Conservation (phyloP, 2,888 invertebrate species). For the Xylophagus ater region DNA sequence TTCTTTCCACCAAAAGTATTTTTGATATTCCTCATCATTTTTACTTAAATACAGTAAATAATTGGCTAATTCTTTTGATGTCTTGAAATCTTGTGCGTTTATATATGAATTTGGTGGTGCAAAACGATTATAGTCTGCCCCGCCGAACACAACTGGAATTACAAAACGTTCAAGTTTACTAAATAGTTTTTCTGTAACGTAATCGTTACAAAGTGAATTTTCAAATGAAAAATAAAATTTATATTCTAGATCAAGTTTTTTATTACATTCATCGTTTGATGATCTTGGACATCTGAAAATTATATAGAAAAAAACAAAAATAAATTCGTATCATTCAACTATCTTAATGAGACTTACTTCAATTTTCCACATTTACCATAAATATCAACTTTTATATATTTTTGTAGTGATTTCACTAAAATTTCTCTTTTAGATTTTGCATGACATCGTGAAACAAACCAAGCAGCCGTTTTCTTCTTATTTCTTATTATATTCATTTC, state of each 20-base stretch:
- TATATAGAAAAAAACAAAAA: conserved; percentile 6
- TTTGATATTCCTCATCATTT: conserved; percentile 47
- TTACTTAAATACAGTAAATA: conserved; percentile 39
- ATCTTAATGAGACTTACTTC: conserved; percentile 22
- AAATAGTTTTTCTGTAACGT: conserved; percentile 53
- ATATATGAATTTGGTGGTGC: conserved; percentile 53
- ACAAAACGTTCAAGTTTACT: conserved; percentile 34
- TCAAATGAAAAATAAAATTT: conserved; percentile 58
- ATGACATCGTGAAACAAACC: conserved; percentile 47
- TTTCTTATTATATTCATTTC: conserved; percentile 19
- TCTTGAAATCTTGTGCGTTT: conserved; percentile 50
- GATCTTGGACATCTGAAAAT: conserved; percentile 27
- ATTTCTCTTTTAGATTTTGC: conserved; percentile 39
- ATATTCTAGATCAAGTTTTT: conserved; percentile 44
- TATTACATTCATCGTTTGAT: conserved; percentile 32
- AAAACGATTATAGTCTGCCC: conserved; percentile 48
- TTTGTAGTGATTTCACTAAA: conserved; percentile 41
- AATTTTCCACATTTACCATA: conserved; percentile 49
- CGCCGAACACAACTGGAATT: conserved; percentile 56
- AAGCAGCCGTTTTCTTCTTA: conserved; percentile 44
- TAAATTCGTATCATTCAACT: not conserved
- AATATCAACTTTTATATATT: conserved; percentile 48
- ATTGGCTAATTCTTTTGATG: conserved; percentile 45
- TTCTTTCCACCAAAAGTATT: conserved; percentile 56
- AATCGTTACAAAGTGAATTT: conserved; percentile 56